phyloP scores from a whole-genome alignment of 2,888 invertebrate species.

The Platycnemis pennipes region DNA sequence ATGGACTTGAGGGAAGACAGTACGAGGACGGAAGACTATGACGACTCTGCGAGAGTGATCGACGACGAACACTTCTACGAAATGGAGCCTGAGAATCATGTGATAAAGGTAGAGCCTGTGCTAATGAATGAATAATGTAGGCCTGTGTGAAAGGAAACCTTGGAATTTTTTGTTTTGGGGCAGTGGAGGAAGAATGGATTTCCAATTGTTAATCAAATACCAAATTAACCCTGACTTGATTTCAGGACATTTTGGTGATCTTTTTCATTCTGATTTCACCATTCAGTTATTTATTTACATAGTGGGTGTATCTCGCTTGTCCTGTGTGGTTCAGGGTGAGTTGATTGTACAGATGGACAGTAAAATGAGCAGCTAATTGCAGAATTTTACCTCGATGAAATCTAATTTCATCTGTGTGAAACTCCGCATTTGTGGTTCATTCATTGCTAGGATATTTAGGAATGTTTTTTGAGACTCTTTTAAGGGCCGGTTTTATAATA shows the following conservation, averaged over 20 bases:
- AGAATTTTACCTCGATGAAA: not conserved
- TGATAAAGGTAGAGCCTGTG: slow-evolving; percentile 56
- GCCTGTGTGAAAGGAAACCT: not conserved
- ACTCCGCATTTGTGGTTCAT: not conserved
- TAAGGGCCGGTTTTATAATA: no score
- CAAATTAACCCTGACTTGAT: not conserved
- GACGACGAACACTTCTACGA: slow-evolving; percentile 57
- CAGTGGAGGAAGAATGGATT: not conserved
- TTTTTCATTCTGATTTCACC: not conserved
- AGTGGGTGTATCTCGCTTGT: not conserved
- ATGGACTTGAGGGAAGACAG: slow-evolving; percentile 42
- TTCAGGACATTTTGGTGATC: no score
- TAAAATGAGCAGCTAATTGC: not conserved
- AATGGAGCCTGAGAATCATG: slow-evolving; percentile 47
- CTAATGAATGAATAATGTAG: slow-evolving; percentile 30
- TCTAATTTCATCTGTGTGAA: not conserved
- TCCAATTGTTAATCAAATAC: not conserved
- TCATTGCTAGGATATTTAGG: not conserved
- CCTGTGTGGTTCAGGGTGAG: not conserved
- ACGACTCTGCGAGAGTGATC: slow-evolving; percentile 33
- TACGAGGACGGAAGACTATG: slow-evolving; percentile 16
- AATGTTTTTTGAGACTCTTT: no score
- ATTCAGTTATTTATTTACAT: not conserved
- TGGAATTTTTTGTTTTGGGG: not conserved
- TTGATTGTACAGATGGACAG: not conserved